A percentile compares a stretch with the other conserved stretches of the same genome.
These are phyloP conservation scores for Strongylocentrotus purpuratus DNA, from an alignment of 35 echinoderm and acorn worm genomes.

Conservation along the genomic window DNA sequence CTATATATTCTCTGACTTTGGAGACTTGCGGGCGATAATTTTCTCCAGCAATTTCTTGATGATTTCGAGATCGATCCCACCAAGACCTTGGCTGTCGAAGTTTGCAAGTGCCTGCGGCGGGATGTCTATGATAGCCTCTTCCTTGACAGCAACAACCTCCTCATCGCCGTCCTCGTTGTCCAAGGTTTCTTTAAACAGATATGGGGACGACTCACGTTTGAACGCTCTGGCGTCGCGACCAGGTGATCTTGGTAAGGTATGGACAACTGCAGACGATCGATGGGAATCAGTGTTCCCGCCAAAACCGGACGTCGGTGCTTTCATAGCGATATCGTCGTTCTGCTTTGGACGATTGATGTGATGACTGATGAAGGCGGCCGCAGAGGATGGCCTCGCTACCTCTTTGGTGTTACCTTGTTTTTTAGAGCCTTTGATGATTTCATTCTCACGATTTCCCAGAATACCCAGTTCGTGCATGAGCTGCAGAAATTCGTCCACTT, in stretches of 20 bases:
- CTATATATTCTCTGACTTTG: not conserved
- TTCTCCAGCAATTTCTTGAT: conserved; percentile 29
- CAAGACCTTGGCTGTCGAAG: not conserved
- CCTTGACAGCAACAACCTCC: not conserved
- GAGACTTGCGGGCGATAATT: not conserved
- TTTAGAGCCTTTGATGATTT: not conserved
- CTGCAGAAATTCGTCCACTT: conserved; percentile 21
- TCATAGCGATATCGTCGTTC: not conserved
- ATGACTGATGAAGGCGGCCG: not conserved
- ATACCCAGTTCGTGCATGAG: conserved; percentile 26
- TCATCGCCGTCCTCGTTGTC: not conserved
- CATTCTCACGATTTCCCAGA: not conserved
- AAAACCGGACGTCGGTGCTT: not conserved
- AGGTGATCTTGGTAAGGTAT: not conserved
- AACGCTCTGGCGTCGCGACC: not conserved
- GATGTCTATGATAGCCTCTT: conserved; percentile 20
- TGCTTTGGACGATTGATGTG: not conserved
- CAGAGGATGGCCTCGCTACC: not conserved
- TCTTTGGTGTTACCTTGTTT: not conserved
- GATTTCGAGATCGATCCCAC: not conserved
- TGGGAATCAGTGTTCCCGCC: not conserved
- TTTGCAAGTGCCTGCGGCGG: not conserved
- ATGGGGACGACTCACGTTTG: not conserved
- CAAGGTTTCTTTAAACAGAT: not conserved
- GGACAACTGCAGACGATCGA: not conserved